phyloP scores from a whole-genome alignment of 2,797 vertebrate species.

The Orestias chungarensis region DNA sequence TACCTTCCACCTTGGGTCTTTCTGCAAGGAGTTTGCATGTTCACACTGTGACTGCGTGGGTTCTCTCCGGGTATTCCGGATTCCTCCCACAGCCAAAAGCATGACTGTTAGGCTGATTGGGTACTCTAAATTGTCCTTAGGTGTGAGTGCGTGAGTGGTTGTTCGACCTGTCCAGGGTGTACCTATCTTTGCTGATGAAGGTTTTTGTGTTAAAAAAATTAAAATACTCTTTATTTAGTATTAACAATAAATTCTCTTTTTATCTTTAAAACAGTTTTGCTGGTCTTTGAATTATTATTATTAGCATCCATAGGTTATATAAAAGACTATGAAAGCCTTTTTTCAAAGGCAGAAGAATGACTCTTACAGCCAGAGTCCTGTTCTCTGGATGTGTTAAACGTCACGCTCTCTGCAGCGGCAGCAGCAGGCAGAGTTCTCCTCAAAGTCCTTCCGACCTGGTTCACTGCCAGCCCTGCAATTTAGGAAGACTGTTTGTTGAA shows the following conservation, averaged over 20 bases:
- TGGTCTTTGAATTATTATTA: background rate
- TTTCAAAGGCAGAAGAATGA: slow-evolving; percentile 38
- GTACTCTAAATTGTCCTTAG: too few species aligned
- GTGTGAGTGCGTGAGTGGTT: too few species aligned
- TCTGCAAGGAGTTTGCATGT: too few species aligned
- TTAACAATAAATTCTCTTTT: background rate
- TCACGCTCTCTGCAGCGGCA: slow-evolving; percentile 24
- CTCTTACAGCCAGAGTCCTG: slow-evolving; percentile 61
- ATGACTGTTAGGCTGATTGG: too few species aligned
- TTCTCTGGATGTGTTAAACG: slow-evolving; percentile 45
- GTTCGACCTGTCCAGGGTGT: too few species aligned
- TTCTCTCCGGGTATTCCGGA: too few species aligned
- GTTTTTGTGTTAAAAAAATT: too few species aligned
- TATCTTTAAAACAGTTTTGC: background rate
- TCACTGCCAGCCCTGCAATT: slow-evolving; percentile 32
- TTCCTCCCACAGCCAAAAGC: too few species aligned
- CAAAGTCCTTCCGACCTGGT: slow-evolving; percentile 33
- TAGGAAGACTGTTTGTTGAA: slow-evolving; percentile 37
- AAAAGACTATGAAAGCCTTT: slow-evolving; percentile 43
- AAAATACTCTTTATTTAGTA: background rate
- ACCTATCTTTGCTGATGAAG: too few species aligned
- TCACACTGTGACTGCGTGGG: too few species aligned
- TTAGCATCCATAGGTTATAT: too few species aligned
- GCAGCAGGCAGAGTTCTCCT: slow-evolving; percentile 39
- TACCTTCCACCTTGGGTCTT: too few species aligned